Evolutionary conservation across 1,140 invertebrate species (phyloP).

Genomic region (Macrotrachela quadricornifera): DNA sequence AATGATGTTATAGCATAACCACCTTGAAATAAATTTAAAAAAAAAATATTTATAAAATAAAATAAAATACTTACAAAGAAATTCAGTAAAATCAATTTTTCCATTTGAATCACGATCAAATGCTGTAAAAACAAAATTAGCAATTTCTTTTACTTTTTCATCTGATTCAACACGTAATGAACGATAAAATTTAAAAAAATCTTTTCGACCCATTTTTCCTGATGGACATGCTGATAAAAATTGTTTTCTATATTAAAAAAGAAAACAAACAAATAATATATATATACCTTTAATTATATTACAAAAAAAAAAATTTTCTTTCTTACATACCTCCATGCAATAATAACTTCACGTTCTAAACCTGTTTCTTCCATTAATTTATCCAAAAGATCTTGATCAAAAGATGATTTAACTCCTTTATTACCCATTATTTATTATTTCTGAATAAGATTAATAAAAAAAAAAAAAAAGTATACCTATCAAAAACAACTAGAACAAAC

Average conservation of each 20-base stretch:
- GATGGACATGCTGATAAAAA: conserved; percentile 2
- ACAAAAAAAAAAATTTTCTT: background rate
- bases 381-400: too few species aligned
- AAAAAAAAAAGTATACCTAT: too few species aligned
- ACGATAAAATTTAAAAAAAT: conserved; percentile 8
- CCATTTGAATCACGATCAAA: conserved; percentile 8
- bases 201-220: conserved; percentile 6
- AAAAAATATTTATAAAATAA: background rate
- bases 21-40: background rate
- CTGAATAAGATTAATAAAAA: too few species aligned
- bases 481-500: too few species aligned
- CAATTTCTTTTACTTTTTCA: conserved; percentile 4
- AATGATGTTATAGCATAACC: background rate
- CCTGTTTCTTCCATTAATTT: too few species aligned
- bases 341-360: too few species aligned
- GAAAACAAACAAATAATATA: background rate
- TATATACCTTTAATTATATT: background rate
- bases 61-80: background rate
- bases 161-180: conserved; percentile 1
- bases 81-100: conserved; percentile 6
- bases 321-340: background rate
- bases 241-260: background rate
- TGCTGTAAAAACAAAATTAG: conserved; percentile 4
- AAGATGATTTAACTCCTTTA: too few species aligned
- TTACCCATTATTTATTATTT: too few species aligned